Conservation (phyloP, 2,113 vertebrate genomes). For the Mandrillus leucophaeus region DNA sequence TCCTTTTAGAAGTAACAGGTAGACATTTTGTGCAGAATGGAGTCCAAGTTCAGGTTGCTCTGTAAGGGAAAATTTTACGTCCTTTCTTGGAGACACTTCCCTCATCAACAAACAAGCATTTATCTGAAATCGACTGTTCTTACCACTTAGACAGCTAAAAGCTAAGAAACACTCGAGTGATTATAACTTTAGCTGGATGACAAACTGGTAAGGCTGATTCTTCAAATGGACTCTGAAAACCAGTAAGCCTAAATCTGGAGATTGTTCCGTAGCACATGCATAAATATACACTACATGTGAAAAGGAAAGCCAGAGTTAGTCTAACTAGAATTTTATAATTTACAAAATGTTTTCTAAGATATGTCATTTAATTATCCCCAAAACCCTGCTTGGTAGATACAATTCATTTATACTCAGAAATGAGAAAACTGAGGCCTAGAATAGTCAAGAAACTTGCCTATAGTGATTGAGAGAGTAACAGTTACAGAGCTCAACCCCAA, state of each 20-base stretch:
- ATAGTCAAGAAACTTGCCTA: background rate
- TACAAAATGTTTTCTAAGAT: conserved; percentile 40
- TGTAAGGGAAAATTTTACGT: background rate
- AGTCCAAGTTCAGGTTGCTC: conserved; percentile 30
- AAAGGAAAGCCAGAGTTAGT: background rate
- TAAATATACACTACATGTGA: background rate
- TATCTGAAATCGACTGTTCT: background rate
- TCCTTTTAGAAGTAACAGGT: conserved; percentile 26
- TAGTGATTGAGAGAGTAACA: background rate
- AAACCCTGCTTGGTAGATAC: background rate
- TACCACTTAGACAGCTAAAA: background rate
- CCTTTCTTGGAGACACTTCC: background rate
- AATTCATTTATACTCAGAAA: conserved; percentile 41
- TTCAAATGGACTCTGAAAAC: conserved; percentile 20
- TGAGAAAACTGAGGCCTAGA: background rate
- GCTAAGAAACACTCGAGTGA: background rate
- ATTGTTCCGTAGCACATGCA: background rate
- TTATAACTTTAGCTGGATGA: background rate
- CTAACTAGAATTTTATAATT: background rate
- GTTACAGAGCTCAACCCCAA: background rate
- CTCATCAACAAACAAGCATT: conserved; percentile 44
- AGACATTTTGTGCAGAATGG: conserved; percentile 15
- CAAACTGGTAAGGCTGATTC: background rate
- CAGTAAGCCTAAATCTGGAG: background rate
- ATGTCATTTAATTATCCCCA: background rate